Base-by-base conservation (phyloP, 2,888 invertebrate species). In the Galeruca laticollis region DNA sequence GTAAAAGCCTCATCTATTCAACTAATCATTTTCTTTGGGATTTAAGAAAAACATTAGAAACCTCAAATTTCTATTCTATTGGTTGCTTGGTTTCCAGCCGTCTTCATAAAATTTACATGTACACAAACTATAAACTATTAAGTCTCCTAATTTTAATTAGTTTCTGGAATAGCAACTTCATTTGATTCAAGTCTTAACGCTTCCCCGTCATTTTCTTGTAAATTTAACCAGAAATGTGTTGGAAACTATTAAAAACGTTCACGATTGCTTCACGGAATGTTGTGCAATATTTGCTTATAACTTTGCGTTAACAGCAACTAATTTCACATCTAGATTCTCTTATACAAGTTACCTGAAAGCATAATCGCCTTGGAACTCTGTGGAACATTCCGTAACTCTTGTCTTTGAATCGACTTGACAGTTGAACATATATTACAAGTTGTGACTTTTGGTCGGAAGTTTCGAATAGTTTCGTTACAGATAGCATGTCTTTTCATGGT, bases 381-480 rank as follows among this genome's bases (percentile, higher is more conserved):
- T 33, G 35, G 35, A 57, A 18, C 33, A 31, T 35, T 35, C 18
- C 31, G 35, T 2, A 57, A 35, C 35, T 57, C 35, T 15, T 35
- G 56, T 57, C 51, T 51, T 51, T 20, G 20, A 51, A 10, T 15
- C 56, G 21, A 54, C 8, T 57, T 57, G 18, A 18, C 3, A 35
- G 56, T 57, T 35, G 9, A 57, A 9, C 56, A 35, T 33, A 18
- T 35, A 57, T 35, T 15, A 57, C 56, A 57, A 57, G 35, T 57
- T 35, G 56, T 18, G 56, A 35, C 35, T 57, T 57, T 15, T 15
- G 33, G 15, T 15, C 35, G 56, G 33, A 57, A 57, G 33, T 37
- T 57, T 18, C 15, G 10, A 57, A 57, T 57, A 57, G 56, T 57
- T 57, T 37, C 18, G 33, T 33, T 11, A 35, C 56, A 33, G 15